These are phyloP conservation scores for Perca fluviatilis DNA, from an alignment of 2,113 vertebrate genomes.

Conservation along the genomic window DNA sequence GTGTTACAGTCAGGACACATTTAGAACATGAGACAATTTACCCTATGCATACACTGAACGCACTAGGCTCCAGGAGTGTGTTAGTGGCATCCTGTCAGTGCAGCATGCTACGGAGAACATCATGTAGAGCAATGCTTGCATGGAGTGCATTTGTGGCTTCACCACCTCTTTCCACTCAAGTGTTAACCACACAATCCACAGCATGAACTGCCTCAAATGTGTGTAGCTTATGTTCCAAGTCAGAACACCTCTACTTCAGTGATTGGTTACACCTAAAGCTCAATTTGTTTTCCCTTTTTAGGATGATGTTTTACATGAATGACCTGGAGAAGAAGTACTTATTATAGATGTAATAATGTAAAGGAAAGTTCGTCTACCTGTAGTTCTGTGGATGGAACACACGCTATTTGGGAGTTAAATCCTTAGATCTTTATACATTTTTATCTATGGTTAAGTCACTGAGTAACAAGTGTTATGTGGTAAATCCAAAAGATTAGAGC, in stretches of 20 bases:
- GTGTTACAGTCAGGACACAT: neutral
- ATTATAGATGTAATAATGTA: neutral
- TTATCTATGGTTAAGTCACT: too few relatives aligned
- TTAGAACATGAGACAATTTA: neutral
- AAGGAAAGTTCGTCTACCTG: neutral
- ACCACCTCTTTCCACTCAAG: neutral
- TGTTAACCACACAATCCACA: slow-evolving; percentile 15
- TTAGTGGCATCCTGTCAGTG: slow-evolving; percentile 11
- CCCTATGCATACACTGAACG: neutral
- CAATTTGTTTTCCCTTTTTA: neutral
- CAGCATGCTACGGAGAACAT: neutral
- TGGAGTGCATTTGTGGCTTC: slow-evolving; percentile 18
- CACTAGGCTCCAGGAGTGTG: neutral
- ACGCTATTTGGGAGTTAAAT: neutral
- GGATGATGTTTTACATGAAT: neutral
- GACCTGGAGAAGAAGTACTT: neutral
- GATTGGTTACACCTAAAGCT: neutral
- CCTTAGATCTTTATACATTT: too few relatives aligned
- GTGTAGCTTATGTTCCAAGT: neutral
- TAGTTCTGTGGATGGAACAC: neutral
- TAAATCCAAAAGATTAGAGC: neutral
- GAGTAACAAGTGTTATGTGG: neutral
- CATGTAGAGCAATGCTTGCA: slow-evolving; percentile 21
- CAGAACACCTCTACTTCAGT: neutral
- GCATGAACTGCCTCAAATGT: neutral